Evolutionary conservation across 2,113 vertebrate genomes (phyloP), one percentile per base, ranked within the genome.

Genomic region (Labeo rohita): DNA sequence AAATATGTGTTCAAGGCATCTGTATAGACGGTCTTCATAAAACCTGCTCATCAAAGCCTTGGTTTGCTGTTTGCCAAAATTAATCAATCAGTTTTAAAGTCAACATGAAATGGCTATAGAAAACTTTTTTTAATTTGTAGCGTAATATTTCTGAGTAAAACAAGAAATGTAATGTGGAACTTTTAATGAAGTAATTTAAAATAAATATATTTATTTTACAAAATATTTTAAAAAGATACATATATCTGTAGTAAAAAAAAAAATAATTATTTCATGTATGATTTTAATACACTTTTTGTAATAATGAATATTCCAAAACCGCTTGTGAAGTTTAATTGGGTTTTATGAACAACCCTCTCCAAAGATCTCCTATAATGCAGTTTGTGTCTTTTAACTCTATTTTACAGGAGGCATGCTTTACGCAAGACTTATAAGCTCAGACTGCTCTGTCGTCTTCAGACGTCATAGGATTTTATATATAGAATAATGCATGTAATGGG

Each of bases 361-460:
- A 43, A 34, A 56, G 91, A 91, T 11, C 63, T 83, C 85, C 88
- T 88, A 47, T 50, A 61, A 50, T 87, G 63, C 87, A 73, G 78
- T 87, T 72, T 84, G 85, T 85, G 88, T 88, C 50, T 88, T 79
- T 89, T 84, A 81, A 87, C 16, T 87, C 36, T 85, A 88, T 89
- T 88, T 86, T 91, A 72, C 87, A 89, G 89, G 92, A 89, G 89
- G 92, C 92, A 93, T 94, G 92, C 76, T 84, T 54, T 86, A 47
- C 77, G 18, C 61, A 56, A 80, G 76, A 83, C n/a, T 16, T 80
- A 80, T 43, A 77, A 84, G 50, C 70, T 86, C 75, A 84, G 59
- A 47, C 66, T 75, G 80, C 80, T 86, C 85, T 86, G 84, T 81
- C 68, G 80, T 79, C 68, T 84, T 79, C 74, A 61, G 39, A 84